Evolutionary conservation across 2,888 invertebrate species (phyloP), one percentile per base, ranked within the genome.

Genomic region (Endotricha flammealis): DNA sequence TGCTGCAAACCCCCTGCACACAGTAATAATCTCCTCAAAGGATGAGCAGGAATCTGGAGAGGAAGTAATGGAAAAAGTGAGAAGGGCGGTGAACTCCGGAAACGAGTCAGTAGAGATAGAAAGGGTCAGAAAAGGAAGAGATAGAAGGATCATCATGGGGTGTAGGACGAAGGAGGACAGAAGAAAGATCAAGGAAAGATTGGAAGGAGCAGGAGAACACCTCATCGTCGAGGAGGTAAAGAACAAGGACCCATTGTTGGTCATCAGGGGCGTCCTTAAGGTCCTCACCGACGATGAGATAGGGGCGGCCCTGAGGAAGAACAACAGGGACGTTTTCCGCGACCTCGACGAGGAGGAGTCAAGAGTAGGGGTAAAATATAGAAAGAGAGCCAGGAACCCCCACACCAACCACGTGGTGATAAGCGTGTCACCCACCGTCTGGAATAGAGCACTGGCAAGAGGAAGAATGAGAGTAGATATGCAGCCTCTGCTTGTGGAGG

Each of bases 101-200:
- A 33, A 42, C 2, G 32, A 32, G 3, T 28, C 39, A 14, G 8
- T 42, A 0, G 12, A 8, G 8, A 25, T 48, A 1, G 42, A 48
- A 7, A 36, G 29, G 11, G 16, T 46, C 0, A 37, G 46, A 9
- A 44, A 42, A 29, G 41, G 33, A 3, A 42, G 36, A 10, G 42
- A 46, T n/a, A 31, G 32, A 9, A 46, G 38, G 13, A 14, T 43
- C 0, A 32, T 42, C 8, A 12, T 46, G 4, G 36, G 46, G 0
- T 46, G 38, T 14, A 29, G 20, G 3, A 32, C 41, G 1, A 12
- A 37, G 4, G 24, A 31, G 6, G 46, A 33, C 5, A 29, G 12
- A 8, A 13, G 9, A 8, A 29, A 10, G 11, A 4, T 25, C 4
- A 25, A 10, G 11, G 25, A 11, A 11, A n/a, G 25, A 4, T 16